Evolutionary conservation across 2,797 vertebrate species (phyloP).

Genomic region (Mus caroli): DNA sequence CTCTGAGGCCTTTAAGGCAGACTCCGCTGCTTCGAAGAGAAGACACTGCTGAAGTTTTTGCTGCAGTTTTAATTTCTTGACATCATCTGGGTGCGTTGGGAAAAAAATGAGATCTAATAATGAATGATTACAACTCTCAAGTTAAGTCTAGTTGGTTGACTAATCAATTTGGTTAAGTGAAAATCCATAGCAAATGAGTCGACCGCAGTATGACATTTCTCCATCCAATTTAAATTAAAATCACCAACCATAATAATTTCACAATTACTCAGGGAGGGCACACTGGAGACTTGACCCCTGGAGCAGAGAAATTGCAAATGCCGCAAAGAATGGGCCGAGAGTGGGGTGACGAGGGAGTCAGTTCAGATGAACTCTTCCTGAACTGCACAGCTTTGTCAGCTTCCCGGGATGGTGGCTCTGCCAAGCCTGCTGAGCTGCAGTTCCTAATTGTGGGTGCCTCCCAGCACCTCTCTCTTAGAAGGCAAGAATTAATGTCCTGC

Average conservation of each 20-base stretch:
- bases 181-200: slow-evolving; percentile 93
- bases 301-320: slow-evolving; percentile 88
- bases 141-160: slow-evolving; percentile 92
- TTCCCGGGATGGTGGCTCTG: background rate
- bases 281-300: slow-evolving; percentile 88
- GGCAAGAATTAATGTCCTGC: background rate
- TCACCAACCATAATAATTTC: slow-evolving; percentile 91
- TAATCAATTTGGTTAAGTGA: slow-evolving; percentile 94
- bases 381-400: slow-evolving; percentile 63
- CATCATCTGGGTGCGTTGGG: slow-evolving; percentile 81
- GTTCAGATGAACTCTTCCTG: slow-evolving; percentile 77
- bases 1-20: slow-evolving; percentile 42
- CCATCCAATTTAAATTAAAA: slow-evolving; percentile 92
- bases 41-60: slow-evolving; percentile 66
- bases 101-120: slow-evolving; percentile 91
- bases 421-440: background rate
- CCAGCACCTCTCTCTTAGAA: background rate
- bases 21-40: background rate
- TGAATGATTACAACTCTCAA: slow-evolving; percentile 92
- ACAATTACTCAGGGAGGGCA: slow-evolving; percentile 89
- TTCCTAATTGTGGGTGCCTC: background rate
- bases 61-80: slow-evolving; percentile 85
- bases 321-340: slow-evolving; percentile 76
- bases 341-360: slow-evolving; percentile 66
- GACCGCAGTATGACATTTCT: slow-evolving; percentile 90